Base-by-base conservation (phyloP, 1,140 invertebrate genomes). In the Calosoma granatense region DNA sequence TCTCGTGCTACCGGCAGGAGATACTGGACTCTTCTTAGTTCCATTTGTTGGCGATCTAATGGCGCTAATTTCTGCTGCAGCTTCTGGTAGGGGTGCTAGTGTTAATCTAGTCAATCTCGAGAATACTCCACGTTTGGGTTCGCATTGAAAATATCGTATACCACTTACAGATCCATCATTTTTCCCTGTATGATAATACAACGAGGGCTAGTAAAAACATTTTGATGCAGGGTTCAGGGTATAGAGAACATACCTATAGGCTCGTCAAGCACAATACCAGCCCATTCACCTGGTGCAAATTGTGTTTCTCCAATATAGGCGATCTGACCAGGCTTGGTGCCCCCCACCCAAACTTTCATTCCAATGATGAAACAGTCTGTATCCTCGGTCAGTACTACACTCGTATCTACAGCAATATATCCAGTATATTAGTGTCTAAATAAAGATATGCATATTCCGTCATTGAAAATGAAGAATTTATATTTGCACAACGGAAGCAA, bases 301-400 rank as follows among this genome's bases (percentile, higher is more conserved):
- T 93, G 85, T 26, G 95, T 96, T 70, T 97, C 94, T n/a, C 97
- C 97, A 59, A 98, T 94, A 72, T 91, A 99, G 21, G 94, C 93
- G 61, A 99, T 97, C 65, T 85, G 82, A 22, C 95, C 96, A 2
- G 92, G 86, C 69, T 97, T 96, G n/a, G 84, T 87, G 30, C 94
- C 94, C 66, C 92, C 92, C 22, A 98, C 94, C 87, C 89, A 98
- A 62, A 98, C 89, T 62, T 86, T 78, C 68, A 98, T 90, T 39
- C 94, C 94, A 66, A 97, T 92, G 64, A 94, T 96, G 72, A 97
- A 97, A 74, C 91, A 92, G 77, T 94, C 90, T 4, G 91, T 93
- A 71, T 92, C 88, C 72, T 91, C 88, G 22, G 90, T 93, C 66
- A 92, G 76, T 61, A 92, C 79, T 21, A 87, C 79, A 72, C 86